Conservation (phyloP, 1,140 invertebrate genomes). For the Monochamus saltuarius region DNA sequence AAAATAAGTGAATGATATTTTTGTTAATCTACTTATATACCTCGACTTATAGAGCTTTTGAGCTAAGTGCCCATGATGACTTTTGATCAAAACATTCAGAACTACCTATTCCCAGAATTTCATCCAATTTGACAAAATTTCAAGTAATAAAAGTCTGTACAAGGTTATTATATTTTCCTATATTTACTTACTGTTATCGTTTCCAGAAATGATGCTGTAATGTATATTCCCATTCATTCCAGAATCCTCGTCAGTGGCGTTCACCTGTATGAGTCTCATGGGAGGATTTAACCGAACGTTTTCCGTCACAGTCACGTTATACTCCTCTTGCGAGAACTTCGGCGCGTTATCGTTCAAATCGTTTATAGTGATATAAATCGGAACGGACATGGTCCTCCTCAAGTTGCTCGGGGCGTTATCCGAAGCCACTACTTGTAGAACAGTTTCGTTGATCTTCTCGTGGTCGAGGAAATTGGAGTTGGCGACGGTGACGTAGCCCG, state of each 20-base stretch:
- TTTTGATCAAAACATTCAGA: no score
- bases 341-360: conserved; percentile 87
- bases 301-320: conserved; percentile 78
- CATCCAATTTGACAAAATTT: no score
- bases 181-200: conserved; percentile 58
- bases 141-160: no score
- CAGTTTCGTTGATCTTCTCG: conserved; percentile 70
- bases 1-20: no score
- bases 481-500: conserved; percentile 77
- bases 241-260: conserved; percentile 77
- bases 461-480: conserved; percentile 75
- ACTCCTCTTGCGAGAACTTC: conserved; percentile 71
- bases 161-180: no score
- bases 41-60: no score
- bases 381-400: conserved; percentile 69
- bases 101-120: no score
- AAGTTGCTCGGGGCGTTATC: conserved; percentile 73
- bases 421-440: conserved; percentile 74
- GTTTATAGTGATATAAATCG: conserved; percentile 74
- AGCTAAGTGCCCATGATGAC: no score
- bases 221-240: conserved; percentile 72
- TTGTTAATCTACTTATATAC: no score
- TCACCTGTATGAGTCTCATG: conserved; percentile 74
- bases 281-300: conserved; percentile 76
- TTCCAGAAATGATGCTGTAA: conserved; percentile 73